Evolutionary conservation across 2,888 invertebrate species (phyloP).

Genomic region (Unio pictorum): DNA sequence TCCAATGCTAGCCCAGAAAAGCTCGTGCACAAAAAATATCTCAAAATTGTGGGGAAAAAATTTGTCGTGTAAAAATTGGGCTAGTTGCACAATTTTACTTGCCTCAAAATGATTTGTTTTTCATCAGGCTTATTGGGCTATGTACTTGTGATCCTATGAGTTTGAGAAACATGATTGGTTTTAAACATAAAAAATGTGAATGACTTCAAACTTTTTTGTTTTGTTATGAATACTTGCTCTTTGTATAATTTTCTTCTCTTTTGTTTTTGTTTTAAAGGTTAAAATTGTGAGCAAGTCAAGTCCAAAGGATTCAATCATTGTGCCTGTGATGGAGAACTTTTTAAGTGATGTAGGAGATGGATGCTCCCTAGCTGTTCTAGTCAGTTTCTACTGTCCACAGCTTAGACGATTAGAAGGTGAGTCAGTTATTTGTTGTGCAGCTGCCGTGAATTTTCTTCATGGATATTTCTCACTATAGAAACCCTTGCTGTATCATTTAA

Average conservation of each 20-base stretch:
- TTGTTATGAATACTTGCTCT: background rate
- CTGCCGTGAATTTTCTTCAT: background rate
- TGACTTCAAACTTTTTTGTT: background rate
- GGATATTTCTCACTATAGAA: too few species aligned
- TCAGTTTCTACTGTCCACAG: constrained; percentile 92
- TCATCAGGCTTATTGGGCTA: too few species aligned
- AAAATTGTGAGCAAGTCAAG: constrained; percentile 41
- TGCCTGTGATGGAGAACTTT: constrained; percentile 81
- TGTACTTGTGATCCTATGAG: too few species aligned
- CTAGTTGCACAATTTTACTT: too few species aligned
- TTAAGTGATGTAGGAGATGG: constrained; percentile 90
- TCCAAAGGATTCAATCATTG: constrained; percentile 29
- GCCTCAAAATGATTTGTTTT: too few species aligned
- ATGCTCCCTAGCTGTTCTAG: constrained; percentile 87
- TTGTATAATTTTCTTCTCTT: background rate
- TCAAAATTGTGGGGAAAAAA: too few species aligned
- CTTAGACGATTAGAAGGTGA: constrained; percentile 82
- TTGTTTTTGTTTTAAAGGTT: constrained; percentile 32
- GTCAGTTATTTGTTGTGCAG: constrained; percentile 3
- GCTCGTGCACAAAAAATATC: too few species aligned
- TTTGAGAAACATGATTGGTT: too few species aligned
- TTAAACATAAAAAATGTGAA: too few species aligned
- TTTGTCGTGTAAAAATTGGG: too few species aligned
- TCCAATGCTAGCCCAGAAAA: too few species aligned
- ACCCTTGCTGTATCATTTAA: too few species aligned